Conservation (phyloP, 2,797 vertebrate genomes). For the Meda fulgida region DNA sequence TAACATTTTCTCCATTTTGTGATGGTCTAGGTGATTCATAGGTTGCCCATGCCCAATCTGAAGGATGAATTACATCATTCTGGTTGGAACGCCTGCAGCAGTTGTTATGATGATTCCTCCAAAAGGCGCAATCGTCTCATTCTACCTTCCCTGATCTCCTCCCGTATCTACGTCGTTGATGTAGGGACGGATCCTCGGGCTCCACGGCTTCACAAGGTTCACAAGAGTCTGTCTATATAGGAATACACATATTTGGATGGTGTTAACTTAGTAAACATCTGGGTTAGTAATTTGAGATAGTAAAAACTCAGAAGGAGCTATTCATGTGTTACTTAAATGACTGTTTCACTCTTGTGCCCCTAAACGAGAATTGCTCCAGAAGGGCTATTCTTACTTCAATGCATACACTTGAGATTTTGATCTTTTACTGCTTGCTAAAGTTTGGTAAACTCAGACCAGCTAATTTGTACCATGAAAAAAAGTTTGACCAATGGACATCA, state of each 20-base stretch:
- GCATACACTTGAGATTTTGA: neutral
- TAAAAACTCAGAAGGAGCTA: neutral
- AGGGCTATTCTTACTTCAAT: neutral
- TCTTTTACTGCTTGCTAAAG: neutral
- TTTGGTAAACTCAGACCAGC: neutral
- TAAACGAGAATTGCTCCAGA: neutral
- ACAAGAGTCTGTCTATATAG: neutral
- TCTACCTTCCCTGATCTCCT: constrained; percentile 88
- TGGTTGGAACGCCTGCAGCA: constrained; percentile 95
- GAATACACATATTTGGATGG: neutral
- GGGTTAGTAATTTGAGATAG: neutral
- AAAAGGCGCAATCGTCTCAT: constrained; percentile 85
- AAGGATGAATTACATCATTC: constrained; percentile 91
- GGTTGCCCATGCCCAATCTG: constrained; percentile 88
- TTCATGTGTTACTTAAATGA: no score
- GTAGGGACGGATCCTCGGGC: constrained; percentile 78
- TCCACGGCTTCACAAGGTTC: constrained; percentile 86
- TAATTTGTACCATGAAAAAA: neutral
- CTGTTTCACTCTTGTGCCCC: neutral
- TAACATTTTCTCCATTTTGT: neutral
- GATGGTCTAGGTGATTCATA: constrained; percentile 86
- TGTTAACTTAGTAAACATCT: neutral
- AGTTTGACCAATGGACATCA: neutral
- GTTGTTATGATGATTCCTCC: constrained; percentile 84
- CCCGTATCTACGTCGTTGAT: constrained; percentile 88